Percentiles rank a stretch among this genome's conserved stretches.
These are phyloP conservation scores for Crenuchus spilurus DNA, from an alignment of 2,797 vertebrate species.

Conservation along the genomic window DNA sequence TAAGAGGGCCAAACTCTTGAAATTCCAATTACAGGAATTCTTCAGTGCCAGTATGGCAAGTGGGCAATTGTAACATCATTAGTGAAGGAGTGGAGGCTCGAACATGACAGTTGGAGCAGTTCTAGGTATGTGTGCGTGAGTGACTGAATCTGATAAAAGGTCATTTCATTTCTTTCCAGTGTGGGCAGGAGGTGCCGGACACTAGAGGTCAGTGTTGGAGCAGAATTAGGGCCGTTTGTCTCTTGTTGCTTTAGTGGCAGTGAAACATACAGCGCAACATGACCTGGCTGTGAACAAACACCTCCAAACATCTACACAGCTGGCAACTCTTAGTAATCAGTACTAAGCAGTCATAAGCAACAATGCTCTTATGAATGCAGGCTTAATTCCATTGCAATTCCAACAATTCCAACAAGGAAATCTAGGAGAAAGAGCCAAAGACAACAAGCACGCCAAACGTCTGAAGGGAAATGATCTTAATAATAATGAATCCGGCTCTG, in stretches of 20 bases:
- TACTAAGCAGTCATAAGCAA: too few species aligned
- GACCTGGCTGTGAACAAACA: neutral
- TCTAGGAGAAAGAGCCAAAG: neutral
- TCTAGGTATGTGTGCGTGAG: conserved; percentile 27
- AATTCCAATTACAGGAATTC: conserved; percentile 51
- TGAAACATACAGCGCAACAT: conserved; percentile 17
- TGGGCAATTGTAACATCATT: conserved; percentile 64
- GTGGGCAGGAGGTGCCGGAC: conserved; percentile 58
- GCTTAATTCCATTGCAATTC: too few species aligned
- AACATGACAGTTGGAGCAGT: conserved; percentile 71
- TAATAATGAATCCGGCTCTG: conserved; percentile 63
- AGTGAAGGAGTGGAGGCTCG: conserved; percentile 64
- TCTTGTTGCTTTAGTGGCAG: neutral
- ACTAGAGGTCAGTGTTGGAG: conserved; percentile 97
- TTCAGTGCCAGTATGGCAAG: conserved; percentile 52
- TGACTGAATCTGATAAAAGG: conserved; percentile 66
- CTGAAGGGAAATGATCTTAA: too few species aligned
- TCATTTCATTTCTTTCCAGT: conserved; percentile 41
- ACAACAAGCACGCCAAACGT: neutral
- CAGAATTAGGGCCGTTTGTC: conserved; percentile 75
- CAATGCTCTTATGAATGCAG: too few species aligned
- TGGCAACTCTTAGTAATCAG: too few species aligned
- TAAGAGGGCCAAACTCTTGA: conserved; percentile 51
- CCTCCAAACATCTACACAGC: too few species aligned
- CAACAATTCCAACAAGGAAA: too few species aligned